Evolutionary conservation across 2,888 invertebrate species (phyloP).

Genomic region (Polia nebulosa): DNA sequence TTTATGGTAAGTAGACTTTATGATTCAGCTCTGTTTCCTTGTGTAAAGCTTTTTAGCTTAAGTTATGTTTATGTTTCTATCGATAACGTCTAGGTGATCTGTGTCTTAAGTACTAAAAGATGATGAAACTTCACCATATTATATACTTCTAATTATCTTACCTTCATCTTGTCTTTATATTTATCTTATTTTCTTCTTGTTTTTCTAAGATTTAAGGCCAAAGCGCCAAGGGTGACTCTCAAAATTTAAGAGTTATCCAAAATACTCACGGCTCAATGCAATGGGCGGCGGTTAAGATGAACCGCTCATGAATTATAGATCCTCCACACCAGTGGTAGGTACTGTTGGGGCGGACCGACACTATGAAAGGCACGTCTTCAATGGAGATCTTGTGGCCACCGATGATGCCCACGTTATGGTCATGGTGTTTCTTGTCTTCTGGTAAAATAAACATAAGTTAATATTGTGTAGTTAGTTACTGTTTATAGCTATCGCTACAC

Average conservation of each 20-base stretch:
- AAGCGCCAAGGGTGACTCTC: too few species aligned
- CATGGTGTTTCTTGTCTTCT: conserved; percentile 31
- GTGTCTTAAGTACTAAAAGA: too few species aligned
- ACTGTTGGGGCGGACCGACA: conserved; percentile 64
- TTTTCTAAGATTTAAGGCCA: not conserved
- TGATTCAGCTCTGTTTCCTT: too few species aligned
- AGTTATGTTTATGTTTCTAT: too few species aligned
- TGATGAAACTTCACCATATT: too few species aligned
- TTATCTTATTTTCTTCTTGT: not conserved
- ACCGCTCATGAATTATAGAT: conserved; percentile 71
- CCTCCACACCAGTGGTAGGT: conserved; percentile 70
- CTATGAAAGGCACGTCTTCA: conserved; percentile 69
- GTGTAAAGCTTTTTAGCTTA: too few species aligned
- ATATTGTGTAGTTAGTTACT: not conserved
- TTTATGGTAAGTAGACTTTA: too few species aligned
- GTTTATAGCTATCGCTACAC: too few species aligned
- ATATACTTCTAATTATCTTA: too few species aligned
- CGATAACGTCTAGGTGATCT: too few species aligned
- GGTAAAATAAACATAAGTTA: not conserved
- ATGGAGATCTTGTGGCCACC: conserved; percentile 71
- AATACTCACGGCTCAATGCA: conserved; percentile 6
- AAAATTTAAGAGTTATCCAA: too few species aligned
- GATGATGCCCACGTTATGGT: conserved; percentile 65
- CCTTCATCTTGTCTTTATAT: too few species aligned
- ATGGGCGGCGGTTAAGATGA: conserved; percentile 73